Conservation (phyloP, 92 coral and sea anemone genomes). For the Meandrina meandrites region DNA sequence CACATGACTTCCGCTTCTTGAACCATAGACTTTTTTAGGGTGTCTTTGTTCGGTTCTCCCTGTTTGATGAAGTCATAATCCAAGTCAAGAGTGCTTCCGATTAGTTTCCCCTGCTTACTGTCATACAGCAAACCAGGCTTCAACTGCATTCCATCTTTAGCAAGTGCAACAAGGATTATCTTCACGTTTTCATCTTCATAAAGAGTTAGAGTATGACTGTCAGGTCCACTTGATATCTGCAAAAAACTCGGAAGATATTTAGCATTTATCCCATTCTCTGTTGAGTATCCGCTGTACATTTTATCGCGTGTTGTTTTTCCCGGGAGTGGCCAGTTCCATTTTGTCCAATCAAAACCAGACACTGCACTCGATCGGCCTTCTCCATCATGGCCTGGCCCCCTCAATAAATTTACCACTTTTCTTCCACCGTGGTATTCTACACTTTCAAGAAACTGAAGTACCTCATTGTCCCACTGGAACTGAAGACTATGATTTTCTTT, state of each 20-base stretch:
- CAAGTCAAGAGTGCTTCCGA: constrained; percentile 60
- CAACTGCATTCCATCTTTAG: constrained; percentile 65
- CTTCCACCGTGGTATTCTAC: constrained; percentile 64
- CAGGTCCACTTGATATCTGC: constrained; percentile 63
- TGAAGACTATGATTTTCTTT: constrained; percentile 64
- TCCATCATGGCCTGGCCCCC: constrained; percentile 76
- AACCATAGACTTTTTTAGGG: constrained; percentile 54
- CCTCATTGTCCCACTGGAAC: constrained; percentile 69
- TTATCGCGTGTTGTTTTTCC: constrained; percentile 72
- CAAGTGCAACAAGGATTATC: constrained; percentile 68
- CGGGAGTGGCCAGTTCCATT: constrained; percentile 70
- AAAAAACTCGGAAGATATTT: constrained; percentile 52
- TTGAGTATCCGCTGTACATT: constrained; percentile 63
- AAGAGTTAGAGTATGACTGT: constrained; percentile 47
- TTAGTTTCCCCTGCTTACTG: constrained; percentile 59
- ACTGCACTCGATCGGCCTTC: constrained; percentile 51
- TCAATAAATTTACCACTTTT: constrained; percentile 68
- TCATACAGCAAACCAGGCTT: constrained; percentile 72
- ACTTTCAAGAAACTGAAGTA: constrained; percentile 70
- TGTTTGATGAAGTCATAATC: constrained; percentile 53
- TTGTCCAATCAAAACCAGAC: constrained; percentile 64
- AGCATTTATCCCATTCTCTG: constrained; percentile 67
- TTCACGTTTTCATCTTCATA: constrained; percentile 60
- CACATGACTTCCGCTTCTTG: constrained; percentile 75
- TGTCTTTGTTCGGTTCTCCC: constrained; percentile 64